Evolutionary conservation across 23 tunicate genomes (phyloP), one percentile per base, ranked within the genome.

Genomic region (Ciona savignyi): DNA sequence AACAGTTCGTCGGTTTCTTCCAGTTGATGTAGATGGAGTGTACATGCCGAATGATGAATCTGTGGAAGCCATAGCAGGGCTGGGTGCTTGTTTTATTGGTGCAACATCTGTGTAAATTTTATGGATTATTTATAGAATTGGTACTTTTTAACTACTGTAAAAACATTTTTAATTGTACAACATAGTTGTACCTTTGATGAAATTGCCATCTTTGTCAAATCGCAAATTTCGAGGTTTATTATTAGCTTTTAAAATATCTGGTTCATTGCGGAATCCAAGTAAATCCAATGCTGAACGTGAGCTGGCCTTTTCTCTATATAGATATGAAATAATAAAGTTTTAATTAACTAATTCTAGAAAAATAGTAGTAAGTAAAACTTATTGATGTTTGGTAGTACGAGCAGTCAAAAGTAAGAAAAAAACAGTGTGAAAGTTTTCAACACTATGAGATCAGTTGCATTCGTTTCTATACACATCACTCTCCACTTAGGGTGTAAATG

Each of bases 21-120:
- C 35, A 23, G 66, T 1, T 4, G 63, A 19, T 24, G 82, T 26
- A 24, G 83, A 77, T 1, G 95, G 95, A 21, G 35, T 67, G 63
- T 87, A 87, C 42, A 70, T 27, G 32, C 95, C 95, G 70, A 87
- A 81, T 3, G 72, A 71, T 20, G 80, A 22, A 60, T 81, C 95
- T 25, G 69, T 75, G 4, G 51, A 30, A 20, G 70, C 25, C 4
- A 74, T n/a, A 29, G 66, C 68, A 23, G 73, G 73, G 2, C 51
- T 69, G 11, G 73, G 26, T 31, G 76, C 32, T 72, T 72, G 64
- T 3, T 25, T 63, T 25, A 63, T 22, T 9, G 28, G 22, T 9
- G 67, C n/a, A n/a, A n/a, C n/a, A n/a, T n/a, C n/a, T n/a, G n/a
- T n/a, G n/a, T n/a, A n/a, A n/a, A n/a, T n/a, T n/a, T n/a, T n/a